phyloP scores from a whole-genome alignment of 2,113 vertebrate genomes.

The Excalfactoria chinensis region DNA sequence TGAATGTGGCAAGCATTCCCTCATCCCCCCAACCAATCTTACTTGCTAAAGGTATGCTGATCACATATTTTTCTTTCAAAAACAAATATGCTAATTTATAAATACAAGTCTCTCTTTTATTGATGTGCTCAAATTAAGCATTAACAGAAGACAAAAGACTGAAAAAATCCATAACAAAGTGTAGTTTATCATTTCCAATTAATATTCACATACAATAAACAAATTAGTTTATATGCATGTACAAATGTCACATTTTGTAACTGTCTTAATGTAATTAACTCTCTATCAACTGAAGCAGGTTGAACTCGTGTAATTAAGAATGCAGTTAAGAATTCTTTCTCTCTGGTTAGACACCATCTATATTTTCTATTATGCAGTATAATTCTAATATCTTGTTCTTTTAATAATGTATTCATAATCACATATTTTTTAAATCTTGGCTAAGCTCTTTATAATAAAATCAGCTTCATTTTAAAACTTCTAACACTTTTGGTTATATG shows the following conservation, averaged over 20 bases:
- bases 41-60: background rate
- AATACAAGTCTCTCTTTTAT: background rate
- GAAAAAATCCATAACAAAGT: background rate
- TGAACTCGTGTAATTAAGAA: background rate
- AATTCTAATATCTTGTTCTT: background rate
- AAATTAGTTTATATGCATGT: background rate
- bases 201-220: background rate
- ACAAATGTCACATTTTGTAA: background rate
- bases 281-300: background rate
- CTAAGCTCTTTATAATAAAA: background rate
- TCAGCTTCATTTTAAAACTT: background rate
- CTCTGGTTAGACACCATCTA: accelerated
- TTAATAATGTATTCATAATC: background rate
- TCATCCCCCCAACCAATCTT: background rate
- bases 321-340: background rate
- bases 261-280: background rate
- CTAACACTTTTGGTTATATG: background rate
- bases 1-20: background rate
- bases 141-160: constrained; percentile 24
- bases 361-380: background rate
- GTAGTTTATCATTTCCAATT: constrained; percentile 1
- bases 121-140: constrained; percentile 10
- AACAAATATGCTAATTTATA: background rate
- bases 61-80: constrained; percentile 6
- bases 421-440: background rate